Evolutionary conservation across 2,888 invertebrate species (phyloP).

Genomic region (Cephalotes varians): DNA sequence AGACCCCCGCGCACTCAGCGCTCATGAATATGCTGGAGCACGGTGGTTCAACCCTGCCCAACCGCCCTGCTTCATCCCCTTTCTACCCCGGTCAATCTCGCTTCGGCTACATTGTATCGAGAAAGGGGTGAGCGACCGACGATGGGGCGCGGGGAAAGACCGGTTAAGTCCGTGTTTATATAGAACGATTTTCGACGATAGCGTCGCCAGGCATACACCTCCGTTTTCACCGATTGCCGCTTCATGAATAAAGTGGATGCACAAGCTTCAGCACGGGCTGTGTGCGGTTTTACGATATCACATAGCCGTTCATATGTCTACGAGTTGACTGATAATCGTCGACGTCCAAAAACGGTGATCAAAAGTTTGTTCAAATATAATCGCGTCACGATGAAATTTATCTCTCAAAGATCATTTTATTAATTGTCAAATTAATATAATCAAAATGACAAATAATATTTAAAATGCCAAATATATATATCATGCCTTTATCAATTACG

Average conservation of each 20-base stretch:
- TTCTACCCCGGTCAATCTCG: constrained; percentile 78
- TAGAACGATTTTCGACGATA: constrained; percentile 75
- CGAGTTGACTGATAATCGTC: constrained; percentile 35
- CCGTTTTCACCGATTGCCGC: constrained; percentile 69
- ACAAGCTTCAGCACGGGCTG: constrained; percentile 12
- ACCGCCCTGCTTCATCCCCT: constrained; percentile 75
- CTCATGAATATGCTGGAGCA: constrained; percentile 83
- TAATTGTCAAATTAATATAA: not conserved
- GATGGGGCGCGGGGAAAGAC: constrained; percentile 12
- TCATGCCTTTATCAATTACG: not conserved
- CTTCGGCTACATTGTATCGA: constrained; percentile 76
- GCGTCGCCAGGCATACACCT: constrained; percentile 69
- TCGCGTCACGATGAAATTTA: not conserved
- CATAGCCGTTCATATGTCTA: constrained; percentile 20
- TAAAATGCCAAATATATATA: not conserved
- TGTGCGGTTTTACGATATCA: constrained; percentile 47
- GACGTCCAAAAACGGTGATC: not conserved
- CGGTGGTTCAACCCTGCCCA: constrained; percentile 78
- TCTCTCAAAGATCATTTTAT: not conserved
- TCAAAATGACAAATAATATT: not conserved
- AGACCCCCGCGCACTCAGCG: constrained; percentile 82
- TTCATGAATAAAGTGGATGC: constrained; percentile 58
- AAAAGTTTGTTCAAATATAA: constrained; percentile 2
- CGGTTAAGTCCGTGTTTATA: constrained; percentile 73
- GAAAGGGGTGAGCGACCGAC: constrained; percentile 68